Base-by-base conservation (phyloP, 2,888 invertebrate species). In the Pseudococcus jackbeardsleyi region DNA sequence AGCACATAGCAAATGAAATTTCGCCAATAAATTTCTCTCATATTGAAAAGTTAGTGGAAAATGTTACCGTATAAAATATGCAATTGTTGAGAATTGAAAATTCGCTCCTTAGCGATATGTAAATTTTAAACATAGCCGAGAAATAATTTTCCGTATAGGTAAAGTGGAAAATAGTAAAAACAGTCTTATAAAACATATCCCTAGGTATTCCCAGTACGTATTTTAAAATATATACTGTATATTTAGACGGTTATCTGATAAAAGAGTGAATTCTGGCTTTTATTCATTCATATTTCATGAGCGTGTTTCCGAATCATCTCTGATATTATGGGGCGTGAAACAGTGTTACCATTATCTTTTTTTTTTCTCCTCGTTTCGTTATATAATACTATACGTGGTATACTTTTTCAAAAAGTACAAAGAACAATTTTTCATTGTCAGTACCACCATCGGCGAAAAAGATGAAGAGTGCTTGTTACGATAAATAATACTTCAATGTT, bases 241-340 rank as follows among this genome's bases (percentile, higher is more conserved):
- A 85, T 85, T 85, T 64, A 64, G 54, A n/a, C 64, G 86, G 42
- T 86, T 86, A 86, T 86, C 86, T 68, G 86, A 64, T 86, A 86
- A 86, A 68, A 77, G 42, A 59, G n/a, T 68, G 46, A 86, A 64
- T 86, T 86, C 46, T 68, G 64, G 72, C 72, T 86, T 26, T 86
- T 68, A 64, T 86, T 86, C 86, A 86, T 86, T 86, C 86, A 86
- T 86, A 86, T 86, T 86, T 86, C 86, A 86, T 86, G 86, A 86
- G 86, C 68, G 64, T 46, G 86, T 39, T 86, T 86, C 64, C 86
- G 86, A 86, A 86, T 64, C 84, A 85, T 85, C 84, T 85, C 50
- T 85, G 84, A 85, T 85, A 85, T 50, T 85, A 85, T 85, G 54
- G 54, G 50, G 84, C 84, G 84, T 85, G 84, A 85, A 85, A 85